These are phyloP conservation scores for Limnephilus auricula DNA, from an alignment of 2,888 invertebrate genomes.

Conservation along the genomic window DNA sequence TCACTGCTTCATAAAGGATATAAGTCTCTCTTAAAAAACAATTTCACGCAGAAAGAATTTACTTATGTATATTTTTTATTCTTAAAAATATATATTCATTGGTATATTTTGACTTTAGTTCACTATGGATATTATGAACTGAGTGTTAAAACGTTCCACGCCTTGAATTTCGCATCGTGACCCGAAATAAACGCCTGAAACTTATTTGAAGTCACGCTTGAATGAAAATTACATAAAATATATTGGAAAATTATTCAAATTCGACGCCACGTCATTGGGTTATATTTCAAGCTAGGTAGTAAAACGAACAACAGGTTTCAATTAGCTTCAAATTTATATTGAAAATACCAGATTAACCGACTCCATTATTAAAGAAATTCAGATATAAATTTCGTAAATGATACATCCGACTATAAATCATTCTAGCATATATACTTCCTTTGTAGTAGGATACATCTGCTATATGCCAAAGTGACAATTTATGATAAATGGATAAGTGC, in stretches of 20 bases:
- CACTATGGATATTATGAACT: neutral
- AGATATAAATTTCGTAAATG: neutral
- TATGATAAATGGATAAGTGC: constrained; percentile 15
- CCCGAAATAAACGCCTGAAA: neutral
- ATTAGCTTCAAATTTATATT: constrained; percentile 12
- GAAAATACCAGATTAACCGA: neutral
- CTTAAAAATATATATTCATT: neutral
- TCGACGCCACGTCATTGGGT: neutral
- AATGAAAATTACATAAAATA: constrained; percentile 12
- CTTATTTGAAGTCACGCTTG: constrained; percentile 14
- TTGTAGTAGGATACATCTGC: constrained; percentile 11
- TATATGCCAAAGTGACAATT: constrained; percentile 22
- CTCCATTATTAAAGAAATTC: constrained; percentile 2
- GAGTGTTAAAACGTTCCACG: neutral
- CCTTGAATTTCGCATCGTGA: neutral
- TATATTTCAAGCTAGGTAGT: neutral
- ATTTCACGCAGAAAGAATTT: no score
- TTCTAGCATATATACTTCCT: neutral
- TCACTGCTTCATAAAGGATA: no score
- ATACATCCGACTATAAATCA: neutral
- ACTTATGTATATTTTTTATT: neutral
- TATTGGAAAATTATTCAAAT: constrained; percentile 29
- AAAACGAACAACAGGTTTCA: constrained; percentile 15
- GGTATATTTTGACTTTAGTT: neutral
- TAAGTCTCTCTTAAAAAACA: no score